Conservation (phyloP, 2,888 invertebrate genomes). For the Cheilosia vernalis region DNA sequence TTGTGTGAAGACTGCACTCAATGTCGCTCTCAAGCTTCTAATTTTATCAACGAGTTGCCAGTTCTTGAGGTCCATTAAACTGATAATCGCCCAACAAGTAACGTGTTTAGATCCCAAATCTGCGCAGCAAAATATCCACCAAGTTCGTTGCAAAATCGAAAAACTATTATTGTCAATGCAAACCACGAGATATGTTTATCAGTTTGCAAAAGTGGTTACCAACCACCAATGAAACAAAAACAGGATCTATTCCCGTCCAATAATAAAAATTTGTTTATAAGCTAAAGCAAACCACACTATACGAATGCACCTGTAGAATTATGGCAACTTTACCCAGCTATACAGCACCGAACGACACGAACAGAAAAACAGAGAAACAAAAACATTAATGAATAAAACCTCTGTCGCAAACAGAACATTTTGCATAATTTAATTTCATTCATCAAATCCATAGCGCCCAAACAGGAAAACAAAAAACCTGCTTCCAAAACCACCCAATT, state of each 20-base stretch:
- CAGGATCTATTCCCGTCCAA: slow-evolving; percentile 1
- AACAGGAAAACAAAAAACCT: slow-evolving; percentile 13
- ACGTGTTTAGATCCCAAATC: too few species aligned
- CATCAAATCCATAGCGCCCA: slow-evolving; percentile 21
- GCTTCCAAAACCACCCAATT: slow-evolving; percentile 25
- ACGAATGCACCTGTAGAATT: slow-evolving; percentile 28
- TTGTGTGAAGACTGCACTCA: too few species aligned
- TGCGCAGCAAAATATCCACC: too few species aligned
- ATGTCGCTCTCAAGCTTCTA: too few species aligned
- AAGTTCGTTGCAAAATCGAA: too few species aligned
- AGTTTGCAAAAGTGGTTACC: background rate
- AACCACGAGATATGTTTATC: too few species aligned
- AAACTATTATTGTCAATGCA: too few species aligned
- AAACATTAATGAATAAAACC: slow-evolving; percentile 29
- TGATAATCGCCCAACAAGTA: too few species aligned
- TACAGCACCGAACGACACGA: background rate
- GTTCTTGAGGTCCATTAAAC: too few species aligned
- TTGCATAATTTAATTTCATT: slow-evolving; percentile 45
- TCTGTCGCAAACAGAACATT: background rate
- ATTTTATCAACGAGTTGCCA: too few species aligned
- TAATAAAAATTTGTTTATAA: background rate
- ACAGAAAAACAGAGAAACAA: background rate
- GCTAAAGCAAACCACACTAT: background rate
- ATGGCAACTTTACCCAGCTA: slow-evolving; percentile 12
- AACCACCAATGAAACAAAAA: background rate